These are phyloP conservation scores for Neodiprion virginianus DNA, from an alignment of 1,140 invertebrate species.

Conservation along the genomic window DNA sequence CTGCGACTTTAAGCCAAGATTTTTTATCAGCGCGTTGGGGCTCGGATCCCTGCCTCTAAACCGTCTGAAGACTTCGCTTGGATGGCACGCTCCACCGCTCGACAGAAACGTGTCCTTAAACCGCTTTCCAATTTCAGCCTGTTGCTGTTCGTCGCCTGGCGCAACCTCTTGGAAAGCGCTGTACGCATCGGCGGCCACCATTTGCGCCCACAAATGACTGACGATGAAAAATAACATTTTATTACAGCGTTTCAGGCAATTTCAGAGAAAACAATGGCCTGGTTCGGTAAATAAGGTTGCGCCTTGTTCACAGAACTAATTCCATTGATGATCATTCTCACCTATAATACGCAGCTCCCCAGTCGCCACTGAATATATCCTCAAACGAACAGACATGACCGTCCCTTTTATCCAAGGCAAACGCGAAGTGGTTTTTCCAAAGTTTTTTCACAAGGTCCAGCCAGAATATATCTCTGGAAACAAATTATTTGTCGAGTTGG, in stretches of 20 bases:
- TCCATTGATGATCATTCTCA: constrained; percentile 18
- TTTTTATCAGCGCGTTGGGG: constrained; percentile 78
- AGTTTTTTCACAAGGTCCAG: constrained; percentile 73
- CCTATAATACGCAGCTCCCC: constrained; percentile 76
- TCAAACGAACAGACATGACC: constrained; percentile 81
- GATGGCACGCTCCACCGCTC: constrained; percentile 78
- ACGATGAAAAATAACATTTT: constrained; percentile 42
- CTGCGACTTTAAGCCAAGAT: constrained; percentile 61
- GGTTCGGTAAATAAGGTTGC: too few species aligned
- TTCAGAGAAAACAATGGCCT: constrained; percentile 2
- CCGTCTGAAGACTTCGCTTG: constrained; percentile 84
- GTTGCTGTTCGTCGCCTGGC: constrained; percentile 54
- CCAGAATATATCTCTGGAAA: constrained; percentile 75
- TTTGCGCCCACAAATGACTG: constrained; percentile 79
- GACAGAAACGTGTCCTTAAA: constrained; percentile 89
- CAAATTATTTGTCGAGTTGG: background rate
- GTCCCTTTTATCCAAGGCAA: constrained; percentile 79
- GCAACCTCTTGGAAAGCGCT: constrained; percentile 80
- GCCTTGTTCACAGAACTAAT: too few species aligned
- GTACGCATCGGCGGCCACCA: constrained; percentile 90
- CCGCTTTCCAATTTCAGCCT: constrained; percentile 68
- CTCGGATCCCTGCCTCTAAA: constrained; percentile 92
- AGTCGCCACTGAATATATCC: constrained; percentile 75
- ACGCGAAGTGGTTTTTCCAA: constrained; percentile 79
- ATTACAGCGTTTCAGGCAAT: background rate